Base-by-base conservation (phyloP, 1,140 invertebrate species). In the Lepidotrigona ventralis region DNA sequence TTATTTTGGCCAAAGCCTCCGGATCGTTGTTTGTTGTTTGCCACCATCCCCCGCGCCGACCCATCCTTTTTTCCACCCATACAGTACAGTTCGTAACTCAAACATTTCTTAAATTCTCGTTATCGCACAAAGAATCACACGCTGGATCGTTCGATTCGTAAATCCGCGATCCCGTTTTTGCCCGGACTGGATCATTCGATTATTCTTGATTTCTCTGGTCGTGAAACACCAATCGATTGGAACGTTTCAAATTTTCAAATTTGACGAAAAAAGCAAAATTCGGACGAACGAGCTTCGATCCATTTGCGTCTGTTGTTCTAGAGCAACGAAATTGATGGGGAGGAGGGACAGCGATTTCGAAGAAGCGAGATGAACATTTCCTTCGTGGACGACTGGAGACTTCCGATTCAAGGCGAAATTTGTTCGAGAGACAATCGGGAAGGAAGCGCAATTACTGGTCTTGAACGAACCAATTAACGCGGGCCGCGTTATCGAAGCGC, bases 1-100 rank as follows among this genome's bases (percentile, higher is more conserved):
- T 78, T 78, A 78, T 83, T 83, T 83, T 83, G 81, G 81, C 66
- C 74, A 63, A 83, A 78, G 75, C 75, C 51, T 77, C 74, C 51
- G 74, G 81, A 77, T 82, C 75, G 74, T 56, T 69, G 81, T 60
- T 82, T 66, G 80, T 39, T 83, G 81, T 63, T 64, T 69, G 29
- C 56, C 51, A 56, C 56, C 68, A 51, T 54, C 6, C 21, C 14
- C 21, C 12, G 6, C 39, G 39, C 39, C 39, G 0, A 3, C 39
- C 39, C 39, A 46, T 23, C n/a, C 6, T 9, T n/a, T 53, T 11
- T n/a, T 46, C 5, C 1, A 46, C 2, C 14, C 68, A 15, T 46
- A 46, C n/a, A 14, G 12, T 17, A 15, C 14, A 19, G 19, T 58
- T 83, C 39, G 54, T 54, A 78, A 53, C 53, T 81, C 60, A 76